phyloP scores from a whole-genome alignment of 2,113 vertebrate genomes.

The Tonatia bakeri region DNA sequence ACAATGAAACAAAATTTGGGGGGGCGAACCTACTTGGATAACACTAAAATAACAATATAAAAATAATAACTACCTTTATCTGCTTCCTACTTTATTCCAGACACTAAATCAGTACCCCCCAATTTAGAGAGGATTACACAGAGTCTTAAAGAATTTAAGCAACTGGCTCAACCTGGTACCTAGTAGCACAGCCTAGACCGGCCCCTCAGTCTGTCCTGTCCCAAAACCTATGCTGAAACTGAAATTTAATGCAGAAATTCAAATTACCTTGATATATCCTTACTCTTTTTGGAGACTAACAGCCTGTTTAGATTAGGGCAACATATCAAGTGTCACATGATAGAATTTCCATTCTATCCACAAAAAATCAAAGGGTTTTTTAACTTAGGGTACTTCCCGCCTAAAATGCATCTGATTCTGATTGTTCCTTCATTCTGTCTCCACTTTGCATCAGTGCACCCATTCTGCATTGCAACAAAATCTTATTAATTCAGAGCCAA shows the following conservation, averaged over 20 bases:
- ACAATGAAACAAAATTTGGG: neutral
- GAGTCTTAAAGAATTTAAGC: neutral
- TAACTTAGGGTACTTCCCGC: constrained; percentile 34
- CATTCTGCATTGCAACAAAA: neutral
- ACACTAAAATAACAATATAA: neutral
- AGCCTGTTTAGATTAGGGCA: constrained; percentile 65
- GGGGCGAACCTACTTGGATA: neutral
- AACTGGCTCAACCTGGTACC: neutral
- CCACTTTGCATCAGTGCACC: neutral
- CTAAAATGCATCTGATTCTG: constrained; percentile 51
- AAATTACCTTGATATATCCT: constrained; percentile 48
- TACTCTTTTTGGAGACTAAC: neutral
- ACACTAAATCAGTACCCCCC: neutral
- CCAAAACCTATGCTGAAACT: neutral
- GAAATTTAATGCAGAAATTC: constrained; percentile 28
- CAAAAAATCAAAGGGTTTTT: constrained; percentile 62
- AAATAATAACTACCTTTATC: neutral
- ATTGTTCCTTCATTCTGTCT: constrained; percentile 18
- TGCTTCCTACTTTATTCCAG: neutral
- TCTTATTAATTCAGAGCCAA: constrained; percentile 17
- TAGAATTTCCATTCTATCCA: constrained; percentile 64
- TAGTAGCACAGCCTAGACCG: neutral
- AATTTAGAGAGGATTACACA: neutral
- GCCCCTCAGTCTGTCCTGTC: neutral
- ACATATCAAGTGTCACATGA: constrained; percentile 57